These are phyloP conservation scores for Cromileptes altivelis DNA, from an alignment of 2,113 vertebrate species.

Conservation along the genomic window DNA sequence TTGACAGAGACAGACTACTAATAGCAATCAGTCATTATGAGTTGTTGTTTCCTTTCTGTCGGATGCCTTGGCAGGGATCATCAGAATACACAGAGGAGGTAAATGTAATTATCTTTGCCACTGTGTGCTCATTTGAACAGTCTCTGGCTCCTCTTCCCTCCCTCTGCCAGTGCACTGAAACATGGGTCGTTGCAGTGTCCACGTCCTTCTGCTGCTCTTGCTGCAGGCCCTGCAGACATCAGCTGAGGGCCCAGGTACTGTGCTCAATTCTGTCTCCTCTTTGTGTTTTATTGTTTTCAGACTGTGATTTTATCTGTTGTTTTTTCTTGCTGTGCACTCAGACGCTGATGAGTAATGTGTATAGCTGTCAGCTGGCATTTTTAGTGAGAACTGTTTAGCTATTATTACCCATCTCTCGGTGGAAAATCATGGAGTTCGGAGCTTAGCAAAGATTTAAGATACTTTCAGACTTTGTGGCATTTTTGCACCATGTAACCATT, in stretches of 20 bases:
- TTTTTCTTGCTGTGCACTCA: background rate
- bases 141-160: constrained; percentile 30
- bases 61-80: constrained; percentile 10
- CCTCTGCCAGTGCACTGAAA: constrained; percentile 78
- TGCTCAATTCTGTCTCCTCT: background rate
- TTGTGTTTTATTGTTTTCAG: background rate
- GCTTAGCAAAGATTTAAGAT: background rate
- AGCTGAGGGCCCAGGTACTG: constrained; percentile 80
- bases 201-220: constrained; percentile 79
- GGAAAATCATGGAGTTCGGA: background rate
- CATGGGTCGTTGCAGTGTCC: constrained; percentile 81
- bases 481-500: background rate
- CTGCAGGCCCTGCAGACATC: constrained; percentile 74
- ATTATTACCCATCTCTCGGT: background rate
- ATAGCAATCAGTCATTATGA: constrained; percentile 2
- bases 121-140: constrained; percentile 50
- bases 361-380: background rate
- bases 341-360: background rate
- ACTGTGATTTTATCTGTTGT: background rate
- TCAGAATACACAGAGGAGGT: constrained; percentile 28
- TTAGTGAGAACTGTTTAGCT: background rate
- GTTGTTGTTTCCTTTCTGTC: constrained; percentile 6
- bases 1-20: background rate
- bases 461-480: background rate
- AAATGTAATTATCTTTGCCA: constrained; percentile 59